Base-by-base conservation (phyloP, 1,140 invertebrate genomes). In the Drosophila melanogaster region DNA sequence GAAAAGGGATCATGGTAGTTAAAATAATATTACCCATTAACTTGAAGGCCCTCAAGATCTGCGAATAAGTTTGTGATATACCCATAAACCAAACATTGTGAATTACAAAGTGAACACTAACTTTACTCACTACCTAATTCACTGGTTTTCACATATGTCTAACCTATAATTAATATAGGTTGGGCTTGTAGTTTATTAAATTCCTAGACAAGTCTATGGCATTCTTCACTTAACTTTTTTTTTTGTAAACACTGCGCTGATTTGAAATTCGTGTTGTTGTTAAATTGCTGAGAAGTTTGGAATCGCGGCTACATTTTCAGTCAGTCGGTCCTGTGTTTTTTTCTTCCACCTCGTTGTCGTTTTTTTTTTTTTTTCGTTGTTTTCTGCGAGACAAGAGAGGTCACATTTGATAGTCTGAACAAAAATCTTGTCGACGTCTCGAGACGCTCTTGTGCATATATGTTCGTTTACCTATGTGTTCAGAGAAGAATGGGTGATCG, bases 381-480 rank as follows among this genome's bases (percentile, higher is more conserved):
- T 73, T 66, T 54, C 40, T 37, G 70, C 79, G 76, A 87, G 73
- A 77, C 85, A 84, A 84, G 66, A 71, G 84, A 90, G 85, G 77
- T 84, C 85, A 90, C 80, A 89, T 85, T 85, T 81, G 81, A 84
- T 84, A 86, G 81, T 85, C 76, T 73, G 76, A 76, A 83, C 80
- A 76, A 61, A 81, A 83, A 89, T 81, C 84, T 87, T 87, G 79
- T 78, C 83, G 79, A 86, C 75, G 70, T 78, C 47, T 75, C 22
- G 37, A 70, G 61, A 51, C 61, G 56, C 41, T 58, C 49, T 19
- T 53, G 40, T 61, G 17, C 24, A 41, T 24, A 15, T 53, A 37
- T 50, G 19, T 22, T 40, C 66, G 51, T 61, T 11, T 66, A 30
- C 58, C 57, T 70, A 49, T 83, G 53, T 72, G 55, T 53, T 43